A percentile compares a stretch with the other conserved stretches of the same genome.
Evolutionary conservation across 2,888 invertebrate species (phyloP).

Genomic region (Argynnis bischoffii): DNA sequence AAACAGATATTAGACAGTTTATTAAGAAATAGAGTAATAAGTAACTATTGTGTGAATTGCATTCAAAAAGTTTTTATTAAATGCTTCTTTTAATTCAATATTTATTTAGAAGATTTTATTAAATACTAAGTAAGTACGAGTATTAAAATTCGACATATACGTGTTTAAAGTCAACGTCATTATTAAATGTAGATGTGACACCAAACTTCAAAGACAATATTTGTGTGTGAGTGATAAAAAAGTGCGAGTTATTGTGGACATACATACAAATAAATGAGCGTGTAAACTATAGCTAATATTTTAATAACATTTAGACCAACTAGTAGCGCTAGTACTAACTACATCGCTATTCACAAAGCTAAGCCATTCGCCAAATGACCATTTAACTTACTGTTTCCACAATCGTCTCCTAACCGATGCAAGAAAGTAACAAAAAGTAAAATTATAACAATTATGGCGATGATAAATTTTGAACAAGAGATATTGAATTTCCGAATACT

Average conservation of each 20-base stretch:
- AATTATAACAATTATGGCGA: slow-evolving; percentile 73
- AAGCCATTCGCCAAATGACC: slow-evolving; percentile 77
- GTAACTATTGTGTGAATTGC: slow-evolving; percentile 16
- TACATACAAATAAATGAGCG: slow-evolving; percentile 30
- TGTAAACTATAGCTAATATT: slow-evolving; percentile 45
- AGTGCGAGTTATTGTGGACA: slow-evolving; percentile 42
- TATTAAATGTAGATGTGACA: slow-evolving; percentile 31
- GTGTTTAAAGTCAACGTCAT: slow-evolving; percentile 30
- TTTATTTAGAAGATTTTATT: slow-evolving; percentile 11
- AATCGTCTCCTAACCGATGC: slow-evolving; percentile 82
- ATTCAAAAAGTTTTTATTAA: slow-evolving; percentile 13
- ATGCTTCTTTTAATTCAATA: slow-evolving; percentile 7
- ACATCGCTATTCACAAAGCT: slow-evolving; percentile 66
- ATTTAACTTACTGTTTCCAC: slow-evolving; percentile 81
- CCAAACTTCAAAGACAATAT: slow-evolving; percentile 31
- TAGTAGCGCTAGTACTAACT: slow-evolving; percentile 60
- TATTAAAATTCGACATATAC: slow-evolving; percentile 27
- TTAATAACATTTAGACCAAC: slow-evolving; percentile 46
- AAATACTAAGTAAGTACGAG: background rate
- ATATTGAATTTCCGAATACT: slow-evolving; percentile 52
- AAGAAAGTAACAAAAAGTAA: slow-evolving; percentile 78
- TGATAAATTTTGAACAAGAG: slow-evolving; percentile 58
- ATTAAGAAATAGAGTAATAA: slow-evolving; percentile 18
- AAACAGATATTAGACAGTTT: slow-evolving; percentile 17
- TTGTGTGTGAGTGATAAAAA: slow-evolving; percentile 40